Percentiles rank a stretch among this genome's conserved stretches.
phyloP scores from a whole-genome alignment of 2,888 invertebrate genomes.

The Pseudeuparius sepicola region DNA sequence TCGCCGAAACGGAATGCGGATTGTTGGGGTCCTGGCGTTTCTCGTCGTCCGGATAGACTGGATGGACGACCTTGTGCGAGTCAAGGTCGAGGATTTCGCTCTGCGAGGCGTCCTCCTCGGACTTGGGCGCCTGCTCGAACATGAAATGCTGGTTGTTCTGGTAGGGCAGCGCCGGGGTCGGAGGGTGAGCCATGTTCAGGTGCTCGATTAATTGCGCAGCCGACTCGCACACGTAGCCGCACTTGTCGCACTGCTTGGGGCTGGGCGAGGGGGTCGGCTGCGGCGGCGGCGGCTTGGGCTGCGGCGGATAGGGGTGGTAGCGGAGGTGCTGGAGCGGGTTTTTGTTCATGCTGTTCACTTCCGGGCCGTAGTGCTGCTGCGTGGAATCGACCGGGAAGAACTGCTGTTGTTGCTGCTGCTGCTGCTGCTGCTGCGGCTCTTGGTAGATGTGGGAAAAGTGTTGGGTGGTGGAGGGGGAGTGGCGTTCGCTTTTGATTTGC shows the following conservation, averaged over 20 bases:
- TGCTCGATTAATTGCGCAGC: conserved; percentile 67
- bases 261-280: conserved; percentile 63
- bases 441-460: no score
- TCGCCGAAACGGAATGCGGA: conserved; percentile 47
- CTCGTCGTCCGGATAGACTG: conserved; percentile 41
- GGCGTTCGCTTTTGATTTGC: conserved; percentile 37
- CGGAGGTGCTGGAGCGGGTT: conserved; percentile 28
- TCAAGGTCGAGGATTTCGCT: conserved; percentile 80
- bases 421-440: no score
- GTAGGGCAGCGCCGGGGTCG: conserved; percentile 35
- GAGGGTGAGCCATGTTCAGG: conserved; percentile 55
- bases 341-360: conserved; percentile 34
- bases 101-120: conserved; percentile 61
- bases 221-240: conserved; percentile 69
- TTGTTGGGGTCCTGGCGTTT: conserved; percentile 33
- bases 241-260: conserved; percentile 74
- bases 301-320: conserved; percentile 39
- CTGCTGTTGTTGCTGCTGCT: conserved; percentile 31
- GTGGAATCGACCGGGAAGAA: conserved; percentile 33
- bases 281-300: conserved; percentile 36
- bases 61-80: conserved; percentile 76
- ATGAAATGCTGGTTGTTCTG: conserved; percentile 39
- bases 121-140: conserved; percentile 44
- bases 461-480: conserved; percentile 38
- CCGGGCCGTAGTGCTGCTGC: conserved; percentile 34